Evolutionary conservation across 2,113 vertebrate genomes (phyloP).

Genomic region (Clupea harengus): DNA sequence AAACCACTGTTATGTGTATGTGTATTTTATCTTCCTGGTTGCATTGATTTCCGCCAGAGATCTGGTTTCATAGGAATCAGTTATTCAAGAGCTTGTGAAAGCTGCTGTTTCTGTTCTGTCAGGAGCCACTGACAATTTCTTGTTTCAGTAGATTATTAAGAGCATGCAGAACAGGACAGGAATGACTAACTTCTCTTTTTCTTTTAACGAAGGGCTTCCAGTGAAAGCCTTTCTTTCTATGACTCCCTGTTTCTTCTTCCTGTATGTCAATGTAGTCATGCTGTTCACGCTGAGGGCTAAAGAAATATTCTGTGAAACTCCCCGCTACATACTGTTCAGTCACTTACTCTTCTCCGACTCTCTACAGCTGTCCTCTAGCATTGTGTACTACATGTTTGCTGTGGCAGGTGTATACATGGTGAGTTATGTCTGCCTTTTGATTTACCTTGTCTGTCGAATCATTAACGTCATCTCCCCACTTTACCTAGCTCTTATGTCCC

Average conservation of each 20-base stretch:
- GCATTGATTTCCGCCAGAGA: too few species aligned
- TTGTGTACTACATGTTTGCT: conserved; percentile 52
- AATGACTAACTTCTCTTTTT: background rate
- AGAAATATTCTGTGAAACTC: conserved; percentile 49
- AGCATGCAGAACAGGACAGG: background rate
- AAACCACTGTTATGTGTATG: too few species aligned
- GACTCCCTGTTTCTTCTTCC: conserved; percentile 54
- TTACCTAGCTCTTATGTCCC: conserved; percentile 60
- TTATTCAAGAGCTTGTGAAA: too few species aligned
- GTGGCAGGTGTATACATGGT: conserved; percentile 37
- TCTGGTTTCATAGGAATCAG: too few species aligned
- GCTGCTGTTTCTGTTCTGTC: too few species aligned
- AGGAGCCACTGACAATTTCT: too few species aligned
- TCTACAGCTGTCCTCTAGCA: conserved; percentile 44
- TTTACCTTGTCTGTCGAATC: background rate
- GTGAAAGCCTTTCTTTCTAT: conserved; percentile 34
- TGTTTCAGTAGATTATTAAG: too few species aligned
- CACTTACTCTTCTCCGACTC: conserved; percentile 58
- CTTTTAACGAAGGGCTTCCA: background rate
- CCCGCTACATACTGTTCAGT: conserved; percentile 59
- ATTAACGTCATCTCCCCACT: conserved; percentile 49
- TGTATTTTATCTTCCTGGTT: too few species aligned
- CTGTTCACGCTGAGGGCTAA: conserved; percentile 53
- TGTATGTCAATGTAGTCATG: conserved; percentile 60
- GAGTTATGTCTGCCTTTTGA: conserved; percentile 39